Evolutionary conservation across 2,113 vertebrate genomes (phyloP).

Genomic region (Sciurus niger): DNA sequence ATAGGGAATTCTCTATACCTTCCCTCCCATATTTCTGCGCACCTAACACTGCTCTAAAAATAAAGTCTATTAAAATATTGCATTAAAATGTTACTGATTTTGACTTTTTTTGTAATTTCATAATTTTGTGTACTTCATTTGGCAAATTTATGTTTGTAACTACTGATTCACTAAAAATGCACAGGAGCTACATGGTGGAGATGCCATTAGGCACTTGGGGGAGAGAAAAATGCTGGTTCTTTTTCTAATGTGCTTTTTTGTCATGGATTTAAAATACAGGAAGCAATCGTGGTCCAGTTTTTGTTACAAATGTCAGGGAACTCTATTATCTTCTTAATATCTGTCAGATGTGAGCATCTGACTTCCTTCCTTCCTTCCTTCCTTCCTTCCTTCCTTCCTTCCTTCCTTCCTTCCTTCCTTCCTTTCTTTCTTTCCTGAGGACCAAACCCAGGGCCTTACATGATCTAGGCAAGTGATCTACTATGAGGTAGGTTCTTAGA

Average conservation of each 20-base stretch:
- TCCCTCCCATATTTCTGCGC: background rate
- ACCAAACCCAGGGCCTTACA: background rate
- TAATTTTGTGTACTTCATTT: background rate
- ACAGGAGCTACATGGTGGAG: background rate
- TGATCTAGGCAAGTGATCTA: background rate
- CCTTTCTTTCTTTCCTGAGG: too few species aligned
- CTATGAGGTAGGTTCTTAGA: background rate
- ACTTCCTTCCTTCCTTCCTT: background rate
- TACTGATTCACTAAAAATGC: background rate
- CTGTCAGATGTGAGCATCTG: background rate
- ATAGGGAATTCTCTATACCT: background rate
- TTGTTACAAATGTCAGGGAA: background rate
- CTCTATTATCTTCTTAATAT: background rate
- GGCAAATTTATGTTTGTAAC: background rate
- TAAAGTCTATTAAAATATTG: background rate
- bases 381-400: too few species aligned
- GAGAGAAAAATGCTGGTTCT: background rate
- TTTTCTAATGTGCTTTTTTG: background rate
- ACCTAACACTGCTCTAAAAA: background rate
- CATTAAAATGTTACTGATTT: background rate
- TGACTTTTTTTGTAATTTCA: background rate
- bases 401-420: too few species aligned
- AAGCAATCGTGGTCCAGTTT: background rate
- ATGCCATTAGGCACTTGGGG: background rate
- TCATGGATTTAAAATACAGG: slow-evolving; percentile 11